These are phyloP conservation scores for Corythornis leucogaster DNA, from an alignment of 2,797 vertebrate species.

Conservation along the genomic window DNA sequence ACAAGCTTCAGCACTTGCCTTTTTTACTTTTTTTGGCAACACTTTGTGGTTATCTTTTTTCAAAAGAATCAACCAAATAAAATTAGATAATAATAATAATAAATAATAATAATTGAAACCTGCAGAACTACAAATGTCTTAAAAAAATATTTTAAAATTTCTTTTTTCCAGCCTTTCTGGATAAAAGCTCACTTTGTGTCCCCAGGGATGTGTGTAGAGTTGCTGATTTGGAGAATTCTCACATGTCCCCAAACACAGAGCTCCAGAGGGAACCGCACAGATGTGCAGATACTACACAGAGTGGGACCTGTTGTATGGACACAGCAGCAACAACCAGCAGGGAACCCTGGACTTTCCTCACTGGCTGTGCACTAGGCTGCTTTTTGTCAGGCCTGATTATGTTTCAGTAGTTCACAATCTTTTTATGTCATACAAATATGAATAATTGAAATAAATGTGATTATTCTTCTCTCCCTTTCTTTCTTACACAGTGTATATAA, in stretches of 20 bases:
- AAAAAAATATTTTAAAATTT: too few species aligned
- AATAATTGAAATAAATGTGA: constrained; percentile 53
- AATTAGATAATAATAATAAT: neutral
- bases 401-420: neutral
- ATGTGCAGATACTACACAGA: rapidly evolving
- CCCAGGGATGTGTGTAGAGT: too few species aligned
- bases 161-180: neutral
- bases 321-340: neutral
- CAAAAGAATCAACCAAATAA: neutral
- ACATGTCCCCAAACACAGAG: rapidly evolving
- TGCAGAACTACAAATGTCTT: neutral
- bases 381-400: neutral
- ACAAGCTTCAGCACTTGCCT: neutral
- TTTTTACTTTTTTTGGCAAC: neutral
- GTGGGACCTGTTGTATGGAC: rapidly evolving
- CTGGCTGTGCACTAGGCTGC: neutral
- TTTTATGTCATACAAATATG: constrained; percentile 51
- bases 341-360: neutral
- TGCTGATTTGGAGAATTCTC: neutral
- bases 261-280: rapidly evolving
- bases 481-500: constrained; percentile 5
- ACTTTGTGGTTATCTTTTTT: neutral
- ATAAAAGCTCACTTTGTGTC: neutral
- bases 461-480: constrained; percentile 35
- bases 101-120: neutral